Evolutionary conservation across 2,888 invertebrate species (phyloP).

Genomic region (Drosophila mimetica): DNA sequence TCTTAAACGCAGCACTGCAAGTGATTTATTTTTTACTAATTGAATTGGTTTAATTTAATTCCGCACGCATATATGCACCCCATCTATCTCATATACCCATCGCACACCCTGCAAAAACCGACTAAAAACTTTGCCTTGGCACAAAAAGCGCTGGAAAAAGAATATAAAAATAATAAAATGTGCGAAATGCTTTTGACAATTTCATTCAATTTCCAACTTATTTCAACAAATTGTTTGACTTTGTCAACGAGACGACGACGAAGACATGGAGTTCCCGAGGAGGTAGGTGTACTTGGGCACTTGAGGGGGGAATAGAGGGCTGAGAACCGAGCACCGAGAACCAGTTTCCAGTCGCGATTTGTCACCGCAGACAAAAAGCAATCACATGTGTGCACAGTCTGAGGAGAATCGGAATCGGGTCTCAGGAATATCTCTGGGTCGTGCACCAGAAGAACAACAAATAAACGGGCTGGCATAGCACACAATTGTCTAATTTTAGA

Average conservation of each 20-base stretch:
- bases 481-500: constrained; percentile 80
- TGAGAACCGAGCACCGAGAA: constrained; percentile 3
- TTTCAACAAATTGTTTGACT: constrained; percentile 79
- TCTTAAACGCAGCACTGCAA: background rate
- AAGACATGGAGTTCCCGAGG: constrained; percentile 23
- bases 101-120: constrained; percentile 24
- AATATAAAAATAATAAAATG: constrained; percentile 56
- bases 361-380: constrained; percentile 59
- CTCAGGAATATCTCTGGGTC: constrained; percentile 25
- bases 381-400: constrained; percentile 45
- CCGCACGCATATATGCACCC: background rate
- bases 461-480: constrained; percentile 40
- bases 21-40: background rate
- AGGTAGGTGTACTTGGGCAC: constrained; percentile 1
- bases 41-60: background rate
- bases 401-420: background rate
- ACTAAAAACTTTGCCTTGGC: constrained; percentile 30
- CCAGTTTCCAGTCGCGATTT: constrained; percentile 55
- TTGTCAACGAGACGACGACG: constrained; percentile 69
- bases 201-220: constrained; percentile 80
- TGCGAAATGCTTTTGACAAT: constrained; percentile 80
- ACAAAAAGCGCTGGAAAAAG: constrained; percentile 6
- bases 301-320: background rate
- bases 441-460: constrained; percentile 53
- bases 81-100: constrained; percentile 1